Evolutionary conservation across 2,888 invertebrate genomes (phyloP), one percentile per base, ranked within the genome.

Genomic region (Acronicta alni): DNA sequence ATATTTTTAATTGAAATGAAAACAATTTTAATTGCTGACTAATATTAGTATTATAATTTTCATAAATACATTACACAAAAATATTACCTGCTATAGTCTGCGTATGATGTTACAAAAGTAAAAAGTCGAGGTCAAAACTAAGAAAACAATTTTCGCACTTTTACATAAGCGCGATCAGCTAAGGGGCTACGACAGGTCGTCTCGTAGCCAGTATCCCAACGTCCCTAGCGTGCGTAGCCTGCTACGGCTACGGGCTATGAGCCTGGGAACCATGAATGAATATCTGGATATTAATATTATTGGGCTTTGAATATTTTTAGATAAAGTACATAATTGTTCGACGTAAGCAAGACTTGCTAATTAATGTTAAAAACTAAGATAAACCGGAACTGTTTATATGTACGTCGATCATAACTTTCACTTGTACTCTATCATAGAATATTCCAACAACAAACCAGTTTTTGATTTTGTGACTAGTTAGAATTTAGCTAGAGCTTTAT

Each of bases 401-500:
- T 87, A 89, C 89, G 86, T 82, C 85, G 87, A 89, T 91, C 88
- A 89, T 89, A 87, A 92, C 93, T 93, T 93, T 93, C 93, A 93
- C 93, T 93, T 89, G 85, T 90, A 91, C 89, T 91, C 89, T 85
- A 91, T 91, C 91, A 89, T 85, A 88, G 85, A 89, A 92, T 90
- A 92, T 89, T 91, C 87, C 80, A 80, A 87, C 84, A 84, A 79
- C 80, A 90, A 92, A 93, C 92, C 90, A 85, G 92, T 92, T 92
- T 82, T 83, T 75, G 67, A 79, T 80, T 83, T 84, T 77, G 75
- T 82, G 78, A 82, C 84, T 81, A 83, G 85, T 82, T 83, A 84
- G 81, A 78, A 80, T 83, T 81, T 80, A 77, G 81, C 71, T 67
- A 72, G 66, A 79, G 57, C 67, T 79, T 59, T 68, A 80, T 49